Base-by-base conservation (phyloP, 2,797 vertebrate species). In the Scomberomorus guttatus region DNA sequence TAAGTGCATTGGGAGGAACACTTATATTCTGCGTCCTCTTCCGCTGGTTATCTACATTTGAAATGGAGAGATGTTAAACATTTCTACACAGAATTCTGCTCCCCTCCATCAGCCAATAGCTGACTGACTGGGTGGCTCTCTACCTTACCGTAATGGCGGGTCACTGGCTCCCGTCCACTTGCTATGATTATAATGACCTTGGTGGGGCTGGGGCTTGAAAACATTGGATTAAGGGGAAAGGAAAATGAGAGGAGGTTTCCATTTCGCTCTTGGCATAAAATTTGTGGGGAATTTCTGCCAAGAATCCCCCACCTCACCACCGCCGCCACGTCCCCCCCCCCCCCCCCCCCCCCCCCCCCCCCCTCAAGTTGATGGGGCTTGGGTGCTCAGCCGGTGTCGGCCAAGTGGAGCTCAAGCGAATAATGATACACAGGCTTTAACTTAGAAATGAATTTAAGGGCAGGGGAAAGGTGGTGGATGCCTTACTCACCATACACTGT, bases 181-280 rank as follows among this genome's bases (percentile, higher is more conserved):
- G 93, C 93, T 95, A 94, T 95, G 95, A 95, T 95, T 95, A 95
- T 95, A 95, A 95, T 94, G 94, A 96, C 95, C 95, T 96, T 96
- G 95, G 94, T 93, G 89, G 90, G 93, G 89, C 93, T 87, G 87
- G 94, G 94, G 94, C 94, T 93, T 93, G 91, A 95, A 95, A 95
- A 95, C 95, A 95, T 95, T 95, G 95, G 94, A 95, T 95, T 95
- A 95, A 94, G 93, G 93, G 94, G 91, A 95, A 94, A 94, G 93
- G 94, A 95, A 95, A 95, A 95, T 93, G 92, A 94, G 92, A 94
- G 94, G 94, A 91, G 95, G 94, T 95, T 95, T 96, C 95, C 95
- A 96, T 96, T 96, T 96, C 91, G 57, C 92, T 94, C 92, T 95
- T 96, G 95, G 95, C 95, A 94, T 94, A 93, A 92, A 89, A 93